Percentiles rank a stretch among this genome's conserved stretches.
phyloP scores from a whole-genome alignment of 2,797 vertebrate species.

The Novumbra hubbsi region DNA sequence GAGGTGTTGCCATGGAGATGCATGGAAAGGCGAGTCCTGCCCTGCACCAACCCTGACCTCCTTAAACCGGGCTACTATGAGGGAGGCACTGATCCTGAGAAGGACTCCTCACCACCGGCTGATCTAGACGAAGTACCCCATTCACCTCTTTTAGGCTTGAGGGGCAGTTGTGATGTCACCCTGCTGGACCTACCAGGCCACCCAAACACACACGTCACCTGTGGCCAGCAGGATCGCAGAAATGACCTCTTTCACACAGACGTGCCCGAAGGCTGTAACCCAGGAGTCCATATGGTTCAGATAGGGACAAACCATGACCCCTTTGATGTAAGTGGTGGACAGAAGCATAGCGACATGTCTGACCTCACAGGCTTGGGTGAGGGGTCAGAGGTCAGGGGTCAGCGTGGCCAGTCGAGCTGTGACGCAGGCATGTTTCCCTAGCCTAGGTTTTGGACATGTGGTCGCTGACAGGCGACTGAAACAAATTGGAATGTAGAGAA shows the following conservation, averaged over 20 bases:
- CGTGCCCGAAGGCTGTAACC: neutral
- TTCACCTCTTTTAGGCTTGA: slow-evolving; percentile 70
- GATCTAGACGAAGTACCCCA: slow-evolving; percentile 74
- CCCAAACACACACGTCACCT: slow-evolving; percentile 59
- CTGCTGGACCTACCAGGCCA: slow-evolving; percentile 67
- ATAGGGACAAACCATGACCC: neutral
- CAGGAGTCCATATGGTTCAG: neutral
- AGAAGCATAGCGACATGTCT: slow-evolving; percentile 72
- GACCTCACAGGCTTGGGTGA: slow-evolving; percentile 67
- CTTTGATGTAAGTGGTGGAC: slow-evolving; percentile 44
- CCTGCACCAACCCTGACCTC: slow-evolving; percentile 73
- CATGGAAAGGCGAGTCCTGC: slow-evolving; percentile 72
- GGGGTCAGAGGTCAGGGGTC: slow-evolving; percentile 75
- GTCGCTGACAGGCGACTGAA: neutral
- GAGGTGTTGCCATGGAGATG: slow-evolving; percentile 80
- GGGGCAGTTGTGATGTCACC: slow-evolving; percentile 73
- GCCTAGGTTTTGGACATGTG: slow-evolving; percentile 15
- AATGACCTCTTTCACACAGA: neutral
- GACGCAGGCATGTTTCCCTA: slow-evolving; percentile 68
- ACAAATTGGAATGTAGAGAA: neutral
- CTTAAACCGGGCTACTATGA: slow-evolving; percentile 82
- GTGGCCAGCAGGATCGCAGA: slow-evolving; percentile 3
- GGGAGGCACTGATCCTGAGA: slow-evolving; percentile 80
- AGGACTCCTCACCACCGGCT: slow-evolving; percentile 77
- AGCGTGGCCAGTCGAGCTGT: slow-evolving; percentile 79